phyloP scores from a whole-genome alignment of 1,140 invertebrate genomes.

The Cylas formicarius region DNA sequence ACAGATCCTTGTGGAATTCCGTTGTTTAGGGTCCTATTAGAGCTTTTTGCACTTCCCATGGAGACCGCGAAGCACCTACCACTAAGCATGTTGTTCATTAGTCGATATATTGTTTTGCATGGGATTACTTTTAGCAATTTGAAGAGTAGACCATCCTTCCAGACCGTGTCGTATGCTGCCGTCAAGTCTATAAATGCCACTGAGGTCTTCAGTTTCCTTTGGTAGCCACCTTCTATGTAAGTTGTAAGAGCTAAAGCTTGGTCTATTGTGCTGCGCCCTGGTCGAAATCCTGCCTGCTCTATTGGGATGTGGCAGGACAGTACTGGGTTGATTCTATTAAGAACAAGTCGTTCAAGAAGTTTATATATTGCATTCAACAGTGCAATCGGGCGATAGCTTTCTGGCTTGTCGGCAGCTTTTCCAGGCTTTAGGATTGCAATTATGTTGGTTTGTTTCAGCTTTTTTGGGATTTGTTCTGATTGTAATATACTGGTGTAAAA shows the following conservation, averaged over 20 bases:
- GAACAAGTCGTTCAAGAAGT: constrained; percentile 7
- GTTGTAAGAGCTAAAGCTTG: constrained; percentile 8
- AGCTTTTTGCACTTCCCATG: too few species aligned
- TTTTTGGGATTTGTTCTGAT: too few species aligned
- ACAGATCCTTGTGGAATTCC: too few species aligned
- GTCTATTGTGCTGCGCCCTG: constrained; percentile 9
- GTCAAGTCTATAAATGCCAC: too few species aligned
- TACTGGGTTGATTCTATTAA: constrained; percentile 3
- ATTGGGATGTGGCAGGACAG: constrained; percentile 4
- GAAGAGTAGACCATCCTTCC: constrained; percentile 16
- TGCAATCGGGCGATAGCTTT: constrained; percentile 9
- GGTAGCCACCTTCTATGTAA: constrained; percentile 9
- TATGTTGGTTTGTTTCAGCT: too few species aligned
- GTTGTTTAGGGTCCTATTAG: too few species aligned
- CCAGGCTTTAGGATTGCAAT: too few species aligned
- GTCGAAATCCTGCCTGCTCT: constrained; percentile 15
- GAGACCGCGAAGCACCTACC: too few species aligned
- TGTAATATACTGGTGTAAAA: too few species aligned
- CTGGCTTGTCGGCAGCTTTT: not conserved
- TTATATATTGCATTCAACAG: constrained; percentile 10
- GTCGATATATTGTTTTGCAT: constrained; percentile 10
- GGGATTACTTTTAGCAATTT: constrained; percentile 15
- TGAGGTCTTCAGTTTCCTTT: constrained; percentile 6
- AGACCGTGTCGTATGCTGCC: constrained; percentile 20
- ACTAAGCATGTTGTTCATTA: too few species aligned